Percentiles rank a stretch among this genome's conserved stretches.
These are phyloP conservation scores for Gyrodactylus bullatarudis DNA, from an alignment of 1,140 invertebrate species.

Conservation along the genomic window DNA sequence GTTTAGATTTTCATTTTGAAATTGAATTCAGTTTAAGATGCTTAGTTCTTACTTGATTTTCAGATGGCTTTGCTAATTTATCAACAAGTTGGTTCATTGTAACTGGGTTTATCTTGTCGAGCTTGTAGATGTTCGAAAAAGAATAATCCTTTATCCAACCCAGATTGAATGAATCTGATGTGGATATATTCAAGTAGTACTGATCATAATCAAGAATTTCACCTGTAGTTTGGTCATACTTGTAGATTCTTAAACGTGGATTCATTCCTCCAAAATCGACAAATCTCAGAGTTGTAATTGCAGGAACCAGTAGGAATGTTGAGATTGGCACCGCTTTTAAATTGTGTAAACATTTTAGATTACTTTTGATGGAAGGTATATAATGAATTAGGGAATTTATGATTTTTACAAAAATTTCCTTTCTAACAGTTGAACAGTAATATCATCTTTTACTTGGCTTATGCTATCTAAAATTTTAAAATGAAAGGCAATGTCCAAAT, in stretches of 20 bases:
- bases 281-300: not conserved
- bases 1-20: no score
- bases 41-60: not conserved
- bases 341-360: no score
- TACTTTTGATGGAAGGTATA: no score
- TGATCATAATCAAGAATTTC: not conserved
- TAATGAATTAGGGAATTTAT: no score
- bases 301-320: not conserved
- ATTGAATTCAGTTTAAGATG: no score
- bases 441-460: no score
- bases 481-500: no score
- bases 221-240: not conserved
- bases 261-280: not conserved
- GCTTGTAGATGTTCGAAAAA: not conserved
- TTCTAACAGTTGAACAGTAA: no score
- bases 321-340: not conserved
- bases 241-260: not conserved
- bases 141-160: not conserved
- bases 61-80: not conserved
- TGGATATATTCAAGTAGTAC: not conserved
- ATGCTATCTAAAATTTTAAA: no score
- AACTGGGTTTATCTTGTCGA: not conserved
- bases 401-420: no score
- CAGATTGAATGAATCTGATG: not conserved
- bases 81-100: not conserved